phyloP scores from a whole-genome alignment of 2,888 invertebrate genomes.

The Lamellibrachia satsuma region DNA sequence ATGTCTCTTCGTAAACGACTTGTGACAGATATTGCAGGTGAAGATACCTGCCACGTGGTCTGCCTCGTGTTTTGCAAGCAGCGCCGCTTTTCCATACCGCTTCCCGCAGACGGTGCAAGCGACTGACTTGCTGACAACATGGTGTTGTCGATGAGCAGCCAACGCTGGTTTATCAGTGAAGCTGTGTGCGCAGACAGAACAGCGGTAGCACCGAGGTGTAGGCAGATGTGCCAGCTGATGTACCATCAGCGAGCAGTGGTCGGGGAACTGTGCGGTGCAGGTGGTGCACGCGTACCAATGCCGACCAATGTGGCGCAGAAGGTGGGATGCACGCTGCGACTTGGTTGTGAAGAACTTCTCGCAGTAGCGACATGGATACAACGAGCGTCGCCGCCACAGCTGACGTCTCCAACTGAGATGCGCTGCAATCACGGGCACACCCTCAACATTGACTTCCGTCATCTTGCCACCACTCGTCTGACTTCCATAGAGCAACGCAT shows the following conservation, averaged over 20 bases:
- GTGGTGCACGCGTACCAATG: not conserved
- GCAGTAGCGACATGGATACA: not conserved
- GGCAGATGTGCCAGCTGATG: not conserved
- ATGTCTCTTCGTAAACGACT: not conserved
- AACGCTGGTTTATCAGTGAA: not conserved
- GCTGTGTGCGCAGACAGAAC: not conserved
- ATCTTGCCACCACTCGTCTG: not conserved
- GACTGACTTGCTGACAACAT: not conserved
- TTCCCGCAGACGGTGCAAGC: slow-evolving; percentile 4
- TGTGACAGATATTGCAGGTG: slow-evolving; percentile 17
- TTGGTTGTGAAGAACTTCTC: not conserved
- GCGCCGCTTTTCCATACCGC: not conserved
- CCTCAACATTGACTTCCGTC: not conserved
- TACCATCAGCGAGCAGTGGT: not conserved
- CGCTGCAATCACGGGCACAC: not conserved
- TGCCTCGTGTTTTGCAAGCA: slow-evolving; percentile 1
- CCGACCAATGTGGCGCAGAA: not conserved
- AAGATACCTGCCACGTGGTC: not conserved
- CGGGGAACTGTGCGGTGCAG: not conserved
- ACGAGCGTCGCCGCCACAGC: slow-evolving; percentile 2
- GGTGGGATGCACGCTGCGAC: not conserved
- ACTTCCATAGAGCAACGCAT: not conserved
- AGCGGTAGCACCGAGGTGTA: not conserved
- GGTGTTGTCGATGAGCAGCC: not conserved
- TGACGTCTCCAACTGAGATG: slow-evolving; percentile 12